Evolutionary conservation across 2,113 vertebrate genomes (phyloP).

Genomic region (Nibea albiflora): DNA sequence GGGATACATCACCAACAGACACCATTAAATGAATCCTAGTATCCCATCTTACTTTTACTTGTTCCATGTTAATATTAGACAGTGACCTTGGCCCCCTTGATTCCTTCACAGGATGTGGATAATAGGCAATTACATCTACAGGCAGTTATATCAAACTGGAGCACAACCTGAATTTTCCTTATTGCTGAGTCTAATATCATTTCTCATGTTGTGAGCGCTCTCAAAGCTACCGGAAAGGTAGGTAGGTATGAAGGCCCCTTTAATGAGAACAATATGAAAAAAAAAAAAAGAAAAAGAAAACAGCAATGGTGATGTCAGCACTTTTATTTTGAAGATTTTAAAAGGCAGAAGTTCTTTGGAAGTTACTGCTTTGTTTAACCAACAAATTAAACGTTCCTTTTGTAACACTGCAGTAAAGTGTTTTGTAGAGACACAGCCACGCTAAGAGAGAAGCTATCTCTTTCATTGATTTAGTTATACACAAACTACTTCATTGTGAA

Average conservation of each 20-base stretch:
- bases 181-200: not conserved
- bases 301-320: not conserved
- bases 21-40: constrained; percentile 60
- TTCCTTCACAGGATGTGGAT: constrained; percentile 33
- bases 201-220: not conserved
- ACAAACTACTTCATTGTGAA: constrained; percentile 43
- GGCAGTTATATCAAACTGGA: constrained; percentile 18
- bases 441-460: constrained; percentile 5
- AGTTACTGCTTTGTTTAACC: not conserved
- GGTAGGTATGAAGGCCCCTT: not conserved
- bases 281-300: not conserved
- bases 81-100: constrained; percentile 53
- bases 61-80: constrained; percentile 61
- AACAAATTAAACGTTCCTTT: not conserved
- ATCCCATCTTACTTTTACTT: constrained; percentile 35
- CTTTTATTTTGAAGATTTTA: constrained; percentile 4
- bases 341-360: not conserved
- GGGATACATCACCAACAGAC: not conserved
- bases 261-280: constrained; percentile 19
- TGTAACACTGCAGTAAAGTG: not conserved
- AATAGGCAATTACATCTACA: constrained; percentile 34
- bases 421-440: constrained; percentile 6
- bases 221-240: not conserved
- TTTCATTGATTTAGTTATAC: constrained; percentile 31
- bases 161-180: constrained; percentile 8